Conservation (phyloP, 1,140 invertebrate genomes). For the Camponotus pennsylvanicus region DNA sequence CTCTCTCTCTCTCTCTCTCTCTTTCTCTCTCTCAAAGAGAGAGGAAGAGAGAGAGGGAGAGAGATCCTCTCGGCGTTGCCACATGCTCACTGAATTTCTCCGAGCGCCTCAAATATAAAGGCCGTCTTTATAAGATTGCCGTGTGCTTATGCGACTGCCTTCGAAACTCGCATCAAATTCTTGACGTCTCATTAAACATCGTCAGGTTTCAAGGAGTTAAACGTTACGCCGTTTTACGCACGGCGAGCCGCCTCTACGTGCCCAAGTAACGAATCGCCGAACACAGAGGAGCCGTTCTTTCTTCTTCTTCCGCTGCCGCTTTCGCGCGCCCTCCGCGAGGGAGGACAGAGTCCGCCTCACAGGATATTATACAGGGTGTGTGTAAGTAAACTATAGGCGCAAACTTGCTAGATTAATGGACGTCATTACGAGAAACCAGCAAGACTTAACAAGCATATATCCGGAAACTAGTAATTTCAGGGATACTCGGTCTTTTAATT, state of each 20-base stretch:
- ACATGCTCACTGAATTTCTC: slow-evolving; percentile 80
- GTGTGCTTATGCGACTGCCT: slow-evolving; percentile 57
- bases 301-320: not conserved
- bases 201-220: slow-evolving; percentile 72
- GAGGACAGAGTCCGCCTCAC: not conserved
- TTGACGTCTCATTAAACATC: slow-evolving; percentile 77
- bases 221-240: slow-evolving; percentile 50
- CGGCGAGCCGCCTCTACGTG: slow-evolving; percentile 29
- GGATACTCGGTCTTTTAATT: slow-evolving; percentile 5
- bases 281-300: slow-evolving; percentile 52
- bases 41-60: slow-evolving; percentile 60
- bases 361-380: slow-evolving; percentile 20
- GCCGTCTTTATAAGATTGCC: slow-evolving; percentile 75
- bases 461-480: slow-evolving; percentile 24
- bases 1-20: too few species aligned
- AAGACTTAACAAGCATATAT: slow-evolving; percentile 19
- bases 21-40: slow-evolving; percentile 8
- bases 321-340: not conserved
- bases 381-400: slow-evolving; percentile 34
- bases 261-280: slow-evolving; percentile 50
- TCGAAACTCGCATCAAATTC: slow-evolving; percentile 76
- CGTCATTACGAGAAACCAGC: slow-evolving; percentile 12
- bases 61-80: slow-evolving; percentile 76
- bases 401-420: slow-evolving; percentile 43
- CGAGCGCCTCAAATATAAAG: slow-evolving; percentile 77